Evolutionary conservation across 2,113 vertebrate species (phyloP).

Genomic region (Rynchops niger): DNA sequence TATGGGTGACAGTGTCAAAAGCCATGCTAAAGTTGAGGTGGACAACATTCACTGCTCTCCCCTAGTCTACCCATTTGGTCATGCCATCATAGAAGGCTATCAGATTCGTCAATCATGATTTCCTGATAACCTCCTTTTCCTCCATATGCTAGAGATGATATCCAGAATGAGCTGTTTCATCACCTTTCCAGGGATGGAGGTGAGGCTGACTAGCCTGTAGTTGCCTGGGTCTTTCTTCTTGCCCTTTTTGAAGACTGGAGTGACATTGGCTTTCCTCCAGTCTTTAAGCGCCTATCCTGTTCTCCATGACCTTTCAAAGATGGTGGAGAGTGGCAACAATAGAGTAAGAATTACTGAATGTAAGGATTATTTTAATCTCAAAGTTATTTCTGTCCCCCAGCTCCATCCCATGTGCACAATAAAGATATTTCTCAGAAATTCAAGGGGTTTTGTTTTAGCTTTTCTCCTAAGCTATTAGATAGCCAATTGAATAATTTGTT

Average conservation of each 20-base stretch:
- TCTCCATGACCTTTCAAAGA: neutral
- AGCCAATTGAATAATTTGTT: neutral
- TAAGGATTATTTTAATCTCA: neutral
- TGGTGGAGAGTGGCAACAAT: neutral
- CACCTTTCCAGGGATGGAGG: neutral
- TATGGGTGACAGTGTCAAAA: neutral
- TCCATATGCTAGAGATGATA: neutral
- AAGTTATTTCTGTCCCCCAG: neutral
- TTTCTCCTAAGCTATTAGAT: neutral
- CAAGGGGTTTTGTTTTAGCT: neutral
- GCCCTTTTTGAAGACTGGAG: neutral
- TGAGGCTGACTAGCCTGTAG: neutral
- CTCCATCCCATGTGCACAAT: neutral
- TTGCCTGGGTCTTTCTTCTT: neutral
- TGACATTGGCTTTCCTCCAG: neutral
- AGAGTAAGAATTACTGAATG: neutral
- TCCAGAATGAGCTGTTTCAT: neutral
- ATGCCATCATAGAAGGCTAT: neutral
- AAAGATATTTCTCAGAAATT: neutral
- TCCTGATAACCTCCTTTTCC: neutral
- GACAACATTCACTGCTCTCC: neutral
- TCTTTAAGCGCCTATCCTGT: neutral
- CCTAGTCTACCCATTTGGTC: neutral
- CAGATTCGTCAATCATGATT: neutral
- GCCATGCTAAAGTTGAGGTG: neutral